Conservation (phyloP, 2,113 vertebrate genomes). For the Cololabis saira region DNA sequence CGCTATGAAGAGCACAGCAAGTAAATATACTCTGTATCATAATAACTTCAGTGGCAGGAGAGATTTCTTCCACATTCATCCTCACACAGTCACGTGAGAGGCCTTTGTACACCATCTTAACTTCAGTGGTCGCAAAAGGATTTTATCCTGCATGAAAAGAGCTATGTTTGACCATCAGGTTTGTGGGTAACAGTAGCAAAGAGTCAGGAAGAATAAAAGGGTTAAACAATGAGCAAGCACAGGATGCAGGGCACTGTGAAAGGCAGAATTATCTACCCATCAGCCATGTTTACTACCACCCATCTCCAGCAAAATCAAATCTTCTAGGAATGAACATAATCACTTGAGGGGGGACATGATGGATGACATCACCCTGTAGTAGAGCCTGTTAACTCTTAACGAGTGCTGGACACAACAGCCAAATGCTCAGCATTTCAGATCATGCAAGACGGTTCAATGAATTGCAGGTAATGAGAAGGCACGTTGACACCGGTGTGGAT, state of each 20-base stretch:
- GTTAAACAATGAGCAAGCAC: constrained; percentile 30
- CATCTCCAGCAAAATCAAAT: constrained; percentile 30
- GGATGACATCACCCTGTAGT: constrained; percentile 64
- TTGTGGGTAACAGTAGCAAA: constrained; percentile 49
- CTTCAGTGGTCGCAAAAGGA: constrained; percentile 29
- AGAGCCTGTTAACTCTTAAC: constrained; percentile 31
- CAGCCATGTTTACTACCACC: constrained; percentile 49
- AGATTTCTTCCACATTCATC: constrained; percentile 41
- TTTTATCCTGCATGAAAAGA: constrained; percentile 51
- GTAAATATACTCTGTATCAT: constrained; percentile 35
- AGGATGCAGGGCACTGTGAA: constrained; percentile 25
- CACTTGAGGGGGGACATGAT: constrained; percentile 21
- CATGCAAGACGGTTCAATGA: constrained; percentile 26
- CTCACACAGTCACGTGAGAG: constrained; percentile 51
- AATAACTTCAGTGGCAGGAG: constrained; percentile 26
- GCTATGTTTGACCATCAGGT: constrained; percentile 71
- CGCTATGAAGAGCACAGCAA: constrained; percentile 26
- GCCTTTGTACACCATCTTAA: constrained; percentile 20
- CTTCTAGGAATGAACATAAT: constrained; percentile 37
- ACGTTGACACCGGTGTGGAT: constrained; percentile 1
- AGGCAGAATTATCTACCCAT: constrained; percentile 25
- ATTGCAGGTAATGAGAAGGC: constrained; percentile 9
- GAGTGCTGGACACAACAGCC: constrained; percentile 19
- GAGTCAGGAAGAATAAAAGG: constrained; percentile 3
- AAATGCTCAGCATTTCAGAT: constrained; percentile 22